Evolutionary conservation across 2,797 vertebrate genomes (phyloP).

Genomic region (Trematomus bernacchii): DNA sequence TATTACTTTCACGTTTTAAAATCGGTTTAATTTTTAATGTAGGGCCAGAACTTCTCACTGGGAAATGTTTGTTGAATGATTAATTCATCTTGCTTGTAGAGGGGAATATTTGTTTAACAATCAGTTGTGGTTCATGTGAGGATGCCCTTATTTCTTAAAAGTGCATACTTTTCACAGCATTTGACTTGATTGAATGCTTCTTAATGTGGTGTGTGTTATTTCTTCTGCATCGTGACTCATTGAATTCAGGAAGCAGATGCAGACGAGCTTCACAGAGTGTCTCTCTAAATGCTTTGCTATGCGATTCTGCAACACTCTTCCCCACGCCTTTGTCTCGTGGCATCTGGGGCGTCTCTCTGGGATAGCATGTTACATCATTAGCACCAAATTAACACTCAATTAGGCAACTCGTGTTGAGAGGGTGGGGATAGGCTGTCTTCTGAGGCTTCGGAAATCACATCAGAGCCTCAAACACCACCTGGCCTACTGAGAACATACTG

Average conservation of each 20-base stretch:
- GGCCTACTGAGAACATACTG: conserved; percentile 57
- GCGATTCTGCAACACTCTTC: conserved; percentile 54
- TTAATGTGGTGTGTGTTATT: conserved; percentile 2
- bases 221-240: conserved; percentile 6
- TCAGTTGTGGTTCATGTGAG: conserved; percentile 46
- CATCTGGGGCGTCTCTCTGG: conserved; percentile 79
- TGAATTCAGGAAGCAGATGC: conserved; percentile 48
- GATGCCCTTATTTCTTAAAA: conserved; percentile 20
- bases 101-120: conserved; percentile 58
- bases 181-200: conserved; percentile 24
- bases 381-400: conserved; percentile 86
- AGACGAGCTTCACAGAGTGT: conserved; percentile 6
- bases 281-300: conserved; percentile 52
- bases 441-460: conserved; percentile 70
- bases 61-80: conserved; percentile 67
- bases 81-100: conserved; percentile 55
- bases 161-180: conserved; percentile 3
- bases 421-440: conserved; percentile 72
- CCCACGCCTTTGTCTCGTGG: conserved; percentile 62
- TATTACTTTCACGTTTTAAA: conserved; percentile 47
- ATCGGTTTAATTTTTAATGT: conserved; percentile 60
- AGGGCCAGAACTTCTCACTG: conserved; percentile 40
- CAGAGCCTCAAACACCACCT: conserved; percentile 63
- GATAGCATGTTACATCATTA: conserved; percentile 82
- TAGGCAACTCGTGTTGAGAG: conserved; percentile 75